These are phyloP conservation scores for Antigone vipio DNA, from an alignment of 2,113 vertebrate species.

Conservation along the genomic window DNA sequence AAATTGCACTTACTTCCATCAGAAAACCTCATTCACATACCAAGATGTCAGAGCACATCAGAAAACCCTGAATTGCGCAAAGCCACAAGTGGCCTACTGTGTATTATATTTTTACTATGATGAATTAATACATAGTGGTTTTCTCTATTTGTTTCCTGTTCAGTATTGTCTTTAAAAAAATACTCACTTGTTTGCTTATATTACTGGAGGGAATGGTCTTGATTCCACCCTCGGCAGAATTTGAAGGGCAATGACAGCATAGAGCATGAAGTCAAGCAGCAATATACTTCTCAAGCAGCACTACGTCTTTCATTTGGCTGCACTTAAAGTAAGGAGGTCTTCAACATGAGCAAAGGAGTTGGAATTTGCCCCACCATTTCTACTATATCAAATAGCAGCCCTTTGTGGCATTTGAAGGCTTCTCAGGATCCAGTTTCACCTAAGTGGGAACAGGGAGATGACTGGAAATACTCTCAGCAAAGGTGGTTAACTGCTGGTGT, in stretches of 20 bases:
- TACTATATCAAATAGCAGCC: not conserved
- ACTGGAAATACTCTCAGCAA: not conserved
- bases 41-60: conserved; percentile 31
- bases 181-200: conserved; percentile 16
- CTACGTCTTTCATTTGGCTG: not conserved
- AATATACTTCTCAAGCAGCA: not conserved
- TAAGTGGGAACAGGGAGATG: not conserved
- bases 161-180: not conserved
- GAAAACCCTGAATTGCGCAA: conserved; percentile 33
- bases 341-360: not conserved
- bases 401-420: not conserved
- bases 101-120: not conserved
- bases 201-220: not conserved
- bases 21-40: conserved; percentile 58
- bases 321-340: not conserved
- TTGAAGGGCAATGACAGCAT: not conserved
- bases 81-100: conserved; percentile 25
- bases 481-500: not conserved
- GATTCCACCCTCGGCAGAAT: not conserved
- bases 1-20: conserved; percentile 45
- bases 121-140: conserved; percentile 28
- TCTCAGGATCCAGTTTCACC: not conserved
- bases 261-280: not conserved
- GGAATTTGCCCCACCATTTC: not conserved
- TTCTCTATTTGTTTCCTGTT: conserved; percentile 35